These are phyloP conservation scores for Neosalanx taihuensis DNA, from an alignment of 2,797 vertebrate genomes.

Conservation along the genomic window DNA sequence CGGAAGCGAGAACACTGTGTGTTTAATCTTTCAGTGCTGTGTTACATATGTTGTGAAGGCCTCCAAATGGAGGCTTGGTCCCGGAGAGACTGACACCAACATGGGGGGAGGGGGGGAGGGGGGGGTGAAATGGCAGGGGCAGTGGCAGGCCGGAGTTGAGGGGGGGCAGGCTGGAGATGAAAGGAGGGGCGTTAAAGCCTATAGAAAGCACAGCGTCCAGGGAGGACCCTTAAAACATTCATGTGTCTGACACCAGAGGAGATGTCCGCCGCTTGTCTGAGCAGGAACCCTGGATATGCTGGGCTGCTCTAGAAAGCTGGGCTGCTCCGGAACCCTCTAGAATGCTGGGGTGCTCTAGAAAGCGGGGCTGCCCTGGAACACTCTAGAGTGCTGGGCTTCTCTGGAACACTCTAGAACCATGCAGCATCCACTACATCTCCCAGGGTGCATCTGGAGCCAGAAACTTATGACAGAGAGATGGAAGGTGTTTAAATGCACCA, in stretches of 20 bases:
- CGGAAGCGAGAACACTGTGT: slow-evolving; percentile 40
- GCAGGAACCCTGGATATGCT: too few species aligned
- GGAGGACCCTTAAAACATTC: too few species aligned
- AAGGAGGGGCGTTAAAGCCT: neutral
- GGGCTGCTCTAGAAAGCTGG: too few species aligned
- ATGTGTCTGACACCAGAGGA: too few species aligned
- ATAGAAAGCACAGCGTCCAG: neutral
- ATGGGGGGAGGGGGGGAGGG: neutral
- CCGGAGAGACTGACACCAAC: slow-evolving; percentile 38
- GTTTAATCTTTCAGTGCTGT: slow-evolving; percentile 59
- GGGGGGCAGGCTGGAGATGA: neutral
- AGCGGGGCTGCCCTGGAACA: too few species aligned
- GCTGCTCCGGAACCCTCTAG: too few species aligned
- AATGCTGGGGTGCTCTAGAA: too few species aligned
- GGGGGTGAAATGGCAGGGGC: slow-evolving; percentile 44
- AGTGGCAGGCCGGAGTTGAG: slow-evolving; percentile 1
- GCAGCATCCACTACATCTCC: neutral
- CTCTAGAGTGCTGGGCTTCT: too few species aligned
- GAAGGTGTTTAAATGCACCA: too few species aligned
- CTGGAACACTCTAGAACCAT: too few species aligned
- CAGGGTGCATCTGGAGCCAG: neutral
- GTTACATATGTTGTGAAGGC: slow-evolving; percentile 49
- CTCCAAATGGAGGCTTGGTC: slow-evolving; percentile 39
- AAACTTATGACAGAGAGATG: neutral
- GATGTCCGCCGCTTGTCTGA: too few species aligned